phyloP scores from a whole-genome alignment of 1,140 invertebrate species.

The Catajapyx aquilonaris region DNA sequence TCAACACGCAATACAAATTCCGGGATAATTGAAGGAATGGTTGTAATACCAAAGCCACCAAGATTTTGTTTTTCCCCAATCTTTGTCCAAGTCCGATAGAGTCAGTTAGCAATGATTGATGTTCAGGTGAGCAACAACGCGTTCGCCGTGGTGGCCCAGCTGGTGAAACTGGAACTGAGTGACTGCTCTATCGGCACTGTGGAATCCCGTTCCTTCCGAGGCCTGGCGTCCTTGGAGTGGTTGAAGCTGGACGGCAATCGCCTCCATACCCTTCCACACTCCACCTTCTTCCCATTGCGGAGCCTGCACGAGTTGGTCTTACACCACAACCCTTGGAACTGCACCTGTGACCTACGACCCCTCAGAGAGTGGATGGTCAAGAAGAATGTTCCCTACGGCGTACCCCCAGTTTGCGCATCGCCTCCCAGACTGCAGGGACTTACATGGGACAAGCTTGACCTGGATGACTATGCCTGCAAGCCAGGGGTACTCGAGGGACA shows the following conservation, averaged over 20 bases:
- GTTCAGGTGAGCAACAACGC: slow-evolving; percentile 44
- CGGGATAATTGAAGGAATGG: no score
- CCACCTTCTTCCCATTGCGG: slow-evolving; percentile 36
- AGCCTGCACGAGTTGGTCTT: slow-evolving; percentile 50
- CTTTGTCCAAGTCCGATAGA: no score
- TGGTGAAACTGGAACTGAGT: slow-evolving; percentile 48
- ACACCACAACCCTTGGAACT: slow-evolving; percentile 59
- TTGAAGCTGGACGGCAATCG: slow-evolving; percentile 53
- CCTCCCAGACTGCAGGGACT: slow-evolving; percentile 35
- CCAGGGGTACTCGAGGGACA: slow-evolving; percentile 30
- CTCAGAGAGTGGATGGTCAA: slow-evolving; percentile 52
- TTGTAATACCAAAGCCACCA: no score
- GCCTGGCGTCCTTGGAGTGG: slow-evolving; percentile 47
- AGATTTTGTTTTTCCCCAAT: no score
- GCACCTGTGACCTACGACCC: slow-evolving; percentile 48
- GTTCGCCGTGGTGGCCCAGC: slow-evolving; percentile 38
- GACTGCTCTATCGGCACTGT: slow-evolving; percentile 40
- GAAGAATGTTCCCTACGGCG: slow-evolving; percentile 46
- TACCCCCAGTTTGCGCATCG: slow-evolving; percentile 39
- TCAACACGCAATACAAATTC: no score
- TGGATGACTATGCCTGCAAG: slow-evolving; percentile 58
- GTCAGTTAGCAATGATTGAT: no score
- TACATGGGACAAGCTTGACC: slow-evolving; percentile 46
- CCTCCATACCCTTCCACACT: slow-evolving; percentile 29
- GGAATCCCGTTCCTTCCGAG: slow-evolving; percentile 43